phyloP scores from a whole-genome alignment of 2,888 invertebrate genomes.

The Proisotoma minuta region DNA sequence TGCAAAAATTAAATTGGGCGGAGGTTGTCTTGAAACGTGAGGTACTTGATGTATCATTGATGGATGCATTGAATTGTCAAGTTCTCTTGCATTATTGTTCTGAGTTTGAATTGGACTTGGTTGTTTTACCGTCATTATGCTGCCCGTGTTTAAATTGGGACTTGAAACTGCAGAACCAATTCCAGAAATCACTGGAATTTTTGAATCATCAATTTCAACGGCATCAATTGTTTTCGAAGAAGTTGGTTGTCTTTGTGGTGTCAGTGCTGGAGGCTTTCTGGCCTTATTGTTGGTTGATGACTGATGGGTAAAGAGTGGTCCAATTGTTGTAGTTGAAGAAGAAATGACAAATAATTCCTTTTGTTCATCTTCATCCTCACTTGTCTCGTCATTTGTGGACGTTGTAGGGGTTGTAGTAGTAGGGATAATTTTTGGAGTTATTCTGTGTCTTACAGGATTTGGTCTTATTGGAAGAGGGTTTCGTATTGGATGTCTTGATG shows the following conservation, averaged over 20 bases:
- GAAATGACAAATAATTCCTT: too few species aligned
- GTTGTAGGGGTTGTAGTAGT: constrained; percentile 15
- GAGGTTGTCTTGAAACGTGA: constrained; percentile 10
- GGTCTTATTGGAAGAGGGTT: constrained; percentile 9
- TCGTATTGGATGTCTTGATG: constrained; percentile 28
- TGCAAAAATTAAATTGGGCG: constrained; percentile 45
- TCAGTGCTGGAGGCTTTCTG: neutral
- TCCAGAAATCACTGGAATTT: constrained; percentile 46
- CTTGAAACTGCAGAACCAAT: constrained; percentile 38
- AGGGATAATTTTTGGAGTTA: neutral
- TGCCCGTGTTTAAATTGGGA: constrained; percentile 12
- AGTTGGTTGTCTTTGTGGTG: constrained; percentile 1
- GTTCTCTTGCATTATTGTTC: neutral
- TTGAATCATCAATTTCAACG: constrained; percentile 43
- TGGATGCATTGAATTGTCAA: constrained; percentile 58
- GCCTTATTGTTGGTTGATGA: neutral
- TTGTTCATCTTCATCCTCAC: constrained; percentile 51
- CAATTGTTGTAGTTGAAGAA: constrained; percentile 27
- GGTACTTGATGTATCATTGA: constrained; percentile 53
- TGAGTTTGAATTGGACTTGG: constrained; percentile 60
- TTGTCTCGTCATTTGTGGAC: constrained; percentile 49
- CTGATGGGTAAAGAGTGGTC: neutral
- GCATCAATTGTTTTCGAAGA: constrained; percentile 17
- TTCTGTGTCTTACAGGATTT: neutral
- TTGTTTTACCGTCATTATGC: constrained; percentile 13